These are phyloP conservation scores for Cetonia aurata DNA, from an alignment of 2,888 invertebrate genomes.

Conservation along the genomic window DNA sequence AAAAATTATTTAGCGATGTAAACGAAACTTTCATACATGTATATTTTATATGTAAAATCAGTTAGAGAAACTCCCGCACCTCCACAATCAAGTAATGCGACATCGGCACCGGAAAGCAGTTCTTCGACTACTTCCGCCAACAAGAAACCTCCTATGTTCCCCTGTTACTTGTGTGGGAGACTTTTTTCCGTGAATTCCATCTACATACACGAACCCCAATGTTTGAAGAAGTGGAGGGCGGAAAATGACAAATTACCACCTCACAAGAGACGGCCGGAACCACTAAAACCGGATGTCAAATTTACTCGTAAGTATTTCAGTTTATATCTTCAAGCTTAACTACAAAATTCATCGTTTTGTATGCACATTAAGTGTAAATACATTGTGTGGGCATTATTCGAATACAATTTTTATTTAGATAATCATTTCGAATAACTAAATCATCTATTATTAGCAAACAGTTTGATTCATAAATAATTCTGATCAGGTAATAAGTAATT, in stretches of 20 bases:
- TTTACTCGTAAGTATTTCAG: conserved; percentile 64
- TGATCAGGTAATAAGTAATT: too few species aligned
- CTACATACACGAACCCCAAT: conserved; percentile 76
- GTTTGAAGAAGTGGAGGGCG: conserved; percentile 73
- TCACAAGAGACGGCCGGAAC: conserved; percentile 69
- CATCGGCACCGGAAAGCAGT: conserved; percentile 18
- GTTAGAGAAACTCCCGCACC: background rate
- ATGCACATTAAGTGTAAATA: too few species aligned
- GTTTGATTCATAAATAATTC: too few species aligned
- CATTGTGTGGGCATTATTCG: too few species aligned
- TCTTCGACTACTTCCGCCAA: conserved; percentile 40
- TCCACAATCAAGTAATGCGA: background rate
- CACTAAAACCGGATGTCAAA: conserved; percentile 71
- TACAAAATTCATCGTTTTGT: too few species aligned
- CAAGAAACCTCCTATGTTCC: conserved; percentile 61
- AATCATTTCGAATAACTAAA: too few species aligned
- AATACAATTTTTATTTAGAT: too few species aligned
- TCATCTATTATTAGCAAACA: too few species aligned
- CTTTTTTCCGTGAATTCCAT: conserved; percentile 75
- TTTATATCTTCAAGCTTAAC: too few species aligned
- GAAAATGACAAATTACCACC: conserved; percentile 74
- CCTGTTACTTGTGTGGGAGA: conserved; percentile 76
- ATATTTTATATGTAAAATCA: conserved; percentile 5
- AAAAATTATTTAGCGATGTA: too few species aligned
- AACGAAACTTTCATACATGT: too few species aligned